Conservation (phyloP, 1,140 invertebrate species). For the Mesaphorura yosii region DNA sequence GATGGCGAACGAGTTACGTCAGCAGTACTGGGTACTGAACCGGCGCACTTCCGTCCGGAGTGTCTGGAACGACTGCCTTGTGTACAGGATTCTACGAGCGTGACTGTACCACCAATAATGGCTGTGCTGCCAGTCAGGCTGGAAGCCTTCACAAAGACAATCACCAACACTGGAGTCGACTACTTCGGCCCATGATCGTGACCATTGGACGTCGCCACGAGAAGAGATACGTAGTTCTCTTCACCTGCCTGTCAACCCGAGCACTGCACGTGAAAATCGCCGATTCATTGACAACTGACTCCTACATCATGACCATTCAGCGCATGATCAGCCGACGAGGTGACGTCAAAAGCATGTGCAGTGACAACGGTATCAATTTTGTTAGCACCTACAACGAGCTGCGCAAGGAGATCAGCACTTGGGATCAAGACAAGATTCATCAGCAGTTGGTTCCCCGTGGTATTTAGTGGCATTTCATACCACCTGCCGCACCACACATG, state of each 20-base stretch:
- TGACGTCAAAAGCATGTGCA: conserved; percentile 19
- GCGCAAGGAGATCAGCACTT: no score
- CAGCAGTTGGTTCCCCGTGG: no score
- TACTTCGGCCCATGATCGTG: conserved; percentile 31
- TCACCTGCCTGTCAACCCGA: conserved; percentile 30
- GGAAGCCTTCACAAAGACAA: conserved; percentile 2
- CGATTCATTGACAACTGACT: conserved; percentile 27
- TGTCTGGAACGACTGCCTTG: conserved; percentile 7
- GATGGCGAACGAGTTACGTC: conserved; percentile 7
- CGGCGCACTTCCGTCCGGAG: conserved; percentile 8
- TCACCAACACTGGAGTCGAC: conserved; percentile 26
- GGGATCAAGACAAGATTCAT: neutral
- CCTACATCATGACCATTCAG: conserved; percentile 28
- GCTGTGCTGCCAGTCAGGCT: conserved; percentile 21
- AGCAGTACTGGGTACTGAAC: conserved; percentile 13
- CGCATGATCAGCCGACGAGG: conserved; percentile 32
- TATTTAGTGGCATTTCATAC: conserved; percentile 33
- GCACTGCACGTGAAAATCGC: conserved; percentile 33
- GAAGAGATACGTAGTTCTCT: conserved; percentile 32
- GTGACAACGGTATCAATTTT: conserved; percentile 35
- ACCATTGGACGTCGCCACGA: conserved; percentile 13
- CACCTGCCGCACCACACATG: conserved; percentile 33
- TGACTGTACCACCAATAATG: conserved; percentile 15
- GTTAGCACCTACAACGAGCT: conserved; percentile 16
- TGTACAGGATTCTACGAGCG: conserved; percentile 6